These are phyloP conservation scores for Aleiodes leptofemur DNA, from an alignment of 2,888 invertebrate species.

Conservation along the genomic window DNA sequence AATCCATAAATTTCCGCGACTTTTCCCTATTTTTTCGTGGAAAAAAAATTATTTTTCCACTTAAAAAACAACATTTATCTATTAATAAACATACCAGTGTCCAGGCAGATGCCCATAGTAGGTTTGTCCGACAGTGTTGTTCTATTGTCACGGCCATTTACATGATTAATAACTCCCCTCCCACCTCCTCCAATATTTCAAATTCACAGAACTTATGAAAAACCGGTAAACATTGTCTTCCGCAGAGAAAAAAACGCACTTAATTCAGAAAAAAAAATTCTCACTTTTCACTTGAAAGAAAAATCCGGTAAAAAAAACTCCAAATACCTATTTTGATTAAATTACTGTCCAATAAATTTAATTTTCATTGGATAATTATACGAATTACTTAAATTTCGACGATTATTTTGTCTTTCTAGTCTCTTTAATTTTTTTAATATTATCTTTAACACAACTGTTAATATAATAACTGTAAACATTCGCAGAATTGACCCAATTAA, in stretches of 20 bases:
- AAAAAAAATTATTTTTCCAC: too few relatives aligned
- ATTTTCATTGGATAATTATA: neutral
- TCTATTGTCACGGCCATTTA: conserved; percentile 72
- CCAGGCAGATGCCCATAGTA: conserved; percentile 78
- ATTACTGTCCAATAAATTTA: conserved; percentile 2
- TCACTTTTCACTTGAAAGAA: neutral
- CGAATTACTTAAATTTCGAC: neutral
- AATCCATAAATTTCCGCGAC: too few relatives aligned
- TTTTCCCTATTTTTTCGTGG: neutral
- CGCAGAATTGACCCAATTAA: conserved; percentile 48
- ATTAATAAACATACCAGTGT: conserved; percentile 74
- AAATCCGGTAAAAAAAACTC: neutral
- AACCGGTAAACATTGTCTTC: neutral
- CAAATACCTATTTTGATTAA: neutral
- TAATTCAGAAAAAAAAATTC: neutral
- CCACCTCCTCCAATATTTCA: neutral
- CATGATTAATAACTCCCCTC: conserved; percentile 61
- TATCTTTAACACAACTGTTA: conserved; percentile 59
- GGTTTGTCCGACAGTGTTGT: conserved; percentile 67
- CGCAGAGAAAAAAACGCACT: conserved; percentile 7
- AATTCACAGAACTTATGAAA: neutral
- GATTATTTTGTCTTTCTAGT: conserved; percentile 10
- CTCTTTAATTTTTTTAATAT: conserved; percentile 58
- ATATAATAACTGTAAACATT: conserved; percentile 66
- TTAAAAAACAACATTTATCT: too few relatives aligned